phyloP scores from a whole-genome alignment of 2,888 invertebrate species.

The Lasioglossum marginatum region DNA sequence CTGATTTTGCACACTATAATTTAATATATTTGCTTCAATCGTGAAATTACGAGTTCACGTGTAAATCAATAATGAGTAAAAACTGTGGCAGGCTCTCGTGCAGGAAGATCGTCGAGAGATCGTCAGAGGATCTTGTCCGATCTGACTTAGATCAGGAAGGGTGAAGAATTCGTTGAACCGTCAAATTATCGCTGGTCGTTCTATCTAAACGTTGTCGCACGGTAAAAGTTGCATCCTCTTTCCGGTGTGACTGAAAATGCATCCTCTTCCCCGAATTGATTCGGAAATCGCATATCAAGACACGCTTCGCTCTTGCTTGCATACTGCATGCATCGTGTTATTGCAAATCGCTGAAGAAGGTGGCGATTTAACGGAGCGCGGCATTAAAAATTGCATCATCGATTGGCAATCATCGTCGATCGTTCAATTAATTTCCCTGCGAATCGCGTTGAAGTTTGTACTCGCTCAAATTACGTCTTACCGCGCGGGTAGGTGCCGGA shows the following conservation, averaged over 20 bases:
- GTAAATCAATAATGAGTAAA: neutral
- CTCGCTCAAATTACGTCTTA: neutral
- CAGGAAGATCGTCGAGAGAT: neutral
- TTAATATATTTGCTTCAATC: neutral
- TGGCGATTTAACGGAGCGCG: neutral
- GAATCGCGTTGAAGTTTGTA: neutral
- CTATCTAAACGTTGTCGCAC: slow-evolving; percentile 53
- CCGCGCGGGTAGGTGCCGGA: neutral
- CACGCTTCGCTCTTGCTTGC: slow-evolving; percentile 4
- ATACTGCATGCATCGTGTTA: neutral
- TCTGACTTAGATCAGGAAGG: neutral
- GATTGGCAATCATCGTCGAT: slow-evolving; percentile 12
- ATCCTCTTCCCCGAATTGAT: slow-evolving; percentile 61
- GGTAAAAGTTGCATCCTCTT: slow-evolving; percentile 59
- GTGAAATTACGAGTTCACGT: neutral
- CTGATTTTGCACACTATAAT: neutral
- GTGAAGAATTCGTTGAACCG: neutral
- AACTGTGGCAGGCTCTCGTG: neutral
- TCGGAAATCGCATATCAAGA: slow-evolving; percentile 48
- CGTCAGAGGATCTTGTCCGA: neutral
- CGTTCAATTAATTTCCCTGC: slow-evolving; percentile 1
- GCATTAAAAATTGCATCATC: slow-evolving; percentile 13
- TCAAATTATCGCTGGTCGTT: neutral
- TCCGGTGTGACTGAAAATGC: slow-evolving; percentile 48
- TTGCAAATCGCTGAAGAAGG: neutral